Base-by-base conservation (phyloP, 2,113 vertebrate genomes). In the Vulpes vulpes region DNA sequence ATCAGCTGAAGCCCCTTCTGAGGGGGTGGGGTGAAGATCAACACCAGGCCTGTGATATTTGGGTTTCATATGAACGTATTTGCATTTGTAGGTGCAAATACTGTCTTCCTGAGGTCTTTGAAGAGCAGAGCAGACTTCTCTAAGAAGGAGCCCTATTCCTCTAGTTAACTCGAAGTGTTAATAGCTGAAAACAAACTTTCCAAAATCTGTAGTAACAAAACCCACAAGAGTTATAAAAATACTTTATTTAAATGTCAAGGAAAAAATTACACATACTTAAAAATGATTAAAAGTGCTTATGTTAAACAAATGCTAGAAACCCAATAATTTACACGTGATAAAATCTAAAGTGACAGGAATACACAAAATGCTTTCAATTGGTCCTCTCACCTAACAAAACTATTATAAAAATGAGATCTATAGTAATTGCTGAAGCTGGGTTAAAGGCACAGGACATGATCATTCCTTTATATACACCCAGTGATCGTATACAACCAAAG, bases 211-310 rank as follows among this genome's bases (percentile, higher is more conserved):
- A 89, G 38, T 49, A 86, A 95, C 27, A 93, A 96, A 94, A 89
- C 25, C 19, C 90, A 83, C 59, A 79, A 64, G 11, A 89, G 23
- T 76, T 93, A 93, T 53, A 95, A 96, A 97, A 98, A 96, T 97
- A 96, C 69, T 97, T 98, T 97, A 98, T 97, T 98, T 83, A 93
- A 89, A 88, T 51, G 20, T 57, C 74, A 96, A 94, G 87, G 64
- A 86, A 97, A 96, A 95, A 90, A 65, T 49, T 38, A 95, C 25
- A 85, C 35, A 76, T 12, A 85, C 53, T 69, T 82, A 71, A 30
- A 92, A 65, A 87, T 67, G 55, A 96, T n/a, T 73, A 62, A 90
- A 89, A 91, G 59, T 23, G 64, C n/a, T 0, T 51, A 76, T 8
- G 27, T 97, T 93, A 89, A 57, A 94, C 74, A 83, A 93, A 74